Base-by-base conservation (phyloP, 1,140 invertebrate genomes). In the Drosophila sproati region DNA sequence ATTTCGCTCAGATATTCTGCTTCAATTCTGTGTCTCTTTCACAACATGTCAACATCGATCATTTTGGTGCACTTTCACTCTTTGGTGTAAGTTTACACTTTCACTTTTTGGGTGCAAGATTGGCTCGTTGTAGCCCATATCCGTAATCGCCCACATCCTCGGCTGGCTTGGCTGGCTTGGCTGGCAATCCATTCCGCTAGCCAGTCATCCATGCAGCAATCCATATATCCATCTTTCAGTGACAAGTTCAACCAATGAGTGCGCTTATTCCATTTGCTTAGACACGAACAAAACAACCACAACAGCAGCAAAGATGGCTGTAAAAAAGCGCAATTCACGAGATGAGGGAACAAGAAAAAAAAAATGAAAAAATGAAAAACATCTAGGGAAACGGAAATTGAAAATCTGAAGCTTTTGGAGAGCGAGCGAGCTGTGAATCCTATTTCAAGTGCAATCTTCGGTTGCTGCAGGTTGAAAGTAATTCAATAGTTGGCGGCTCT, bases 401-500 rank as follows among this genome's bases (percentile, higher is more conserved):
- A 88, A 88, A 88, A 88, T 88, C 85, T 88, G 85, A 88, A 89
- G 85, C 85, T 88, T 88, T 88, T 80, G 80, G 85, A 70, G 57
- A 77, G 77, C 78, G 83, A 88, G 85, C 89, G 85, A 85, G 83
- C 85, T 88, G 85, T 88, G 85, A 88, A 88, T 88, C 83, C 83
- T 83, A 88, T 88, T 88, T 89, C 83, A 89, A 88, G 85, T 89
- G 83, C 83, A 88, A 88, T 88, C 85, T 88, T 89, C 85, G 89
- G 83, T 88, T 66, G 83, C 45, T 57, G 74, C 80, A 88, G 83
- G 76, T 79, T 77, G 83, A 77, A 87, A 88, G 85, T 88, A 88
- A 88, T 88, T 88, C 85, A 88, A 88, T 88, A 88, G 83, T 88
- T 88, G 85, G 80, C 74, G 80, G 85, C 80, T 76, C 45, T 57